Evolutionary conservation across 2,888 invertebrate species (phyloP).

Genomic region (Athalia rosae): DNA sequence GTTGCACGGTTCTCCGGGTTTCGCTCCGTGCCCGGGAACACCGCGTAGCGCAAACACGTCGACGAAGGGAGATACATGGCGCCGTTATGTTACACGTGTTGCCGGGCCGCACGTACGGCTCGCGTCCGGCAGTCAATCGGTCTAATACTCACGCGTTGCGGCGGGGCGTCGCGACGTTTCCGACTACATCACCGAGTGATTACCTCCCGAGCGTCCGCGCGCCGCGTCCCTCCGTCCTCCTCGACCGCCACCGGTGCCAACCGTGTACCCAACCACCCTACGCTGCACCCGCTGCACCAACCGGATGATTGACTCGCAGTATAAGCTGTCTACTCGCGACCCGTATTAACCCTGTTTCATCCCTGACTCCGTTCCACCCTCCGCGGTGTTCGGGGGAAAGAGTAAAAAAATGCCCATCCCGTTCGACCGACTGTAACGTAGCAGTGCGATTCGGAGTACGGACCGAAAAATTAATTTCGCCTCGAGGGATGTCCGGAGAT

Average conservation of each 20-base stretch:
- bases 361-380: neutral
- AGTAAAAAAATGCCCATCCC: no score
- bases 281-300: constrained; percentile 45
- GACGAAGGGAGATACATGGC: constrained; percentile 70
- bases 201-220: constrained; percentile 61
- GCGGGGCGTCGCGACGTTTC: constrained; percentile 59
- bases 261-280: constrained; percentile 50
- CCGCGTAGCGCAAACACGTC: constrained; percentile 65
- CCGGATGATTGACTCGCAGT: constrained; percentile 43
- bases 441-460: no score
- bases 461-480: no score
- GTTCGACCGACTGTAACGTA: no score
- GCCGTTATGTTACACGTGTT: constrained; percentile 73
- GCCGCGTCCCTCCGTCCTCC: constrained; percentile 47
- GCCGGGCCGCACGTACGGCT: constrained; percentile 71
- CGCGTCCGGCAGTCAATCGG: constrained; percentile 73
- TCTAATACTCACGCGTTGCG: constrained; percentile 70
- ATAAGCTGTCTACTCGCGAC: constrained; percentile 16
- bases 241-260: constrained; percentile 47
- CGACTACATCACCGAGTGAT: constrained; percentile 71
- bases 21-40: constrained; percentile 25
- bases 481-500: no score
- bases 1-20: neutral
- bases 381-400: no score
- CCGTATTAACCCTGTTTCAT: constrained; percentile 17